Base-by-base conservation (phyloP, 2,797 vertebrate genomes). In the Apogon hyalosoma region DNA sequence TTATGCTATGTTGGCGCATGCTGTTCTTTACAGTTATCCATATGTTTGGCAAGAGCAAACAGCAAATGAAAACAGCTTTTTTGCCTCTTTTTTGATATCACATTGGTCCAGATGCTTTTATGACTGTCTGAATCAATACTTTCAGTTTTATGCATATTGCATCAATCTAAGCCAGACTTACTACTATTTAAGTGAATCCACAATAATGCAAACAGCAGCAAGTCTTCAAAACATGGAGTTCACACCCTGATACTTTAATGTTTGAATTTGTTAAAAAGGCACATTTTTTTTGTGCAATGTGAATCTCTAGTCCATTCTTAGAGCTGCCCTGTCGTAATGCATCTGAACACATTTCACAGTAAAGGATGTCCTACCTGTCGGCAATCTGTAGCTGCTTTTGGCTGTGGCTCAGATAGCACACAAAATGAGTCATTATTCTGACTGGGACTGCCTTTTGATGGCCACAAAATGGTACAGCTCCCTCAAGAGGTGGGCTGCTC, bases 361-460 rank as follows among this genome's bases (percentile, higher is more conserved):
- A 80, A 60, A 68, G 60, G 75, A 79, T 33, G 61, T 73, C 47
- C 63, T 55, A 63, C 88, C 87, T 63, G 73, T 62, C 47, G 85
- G 82, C 73, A 72, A 78, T 82, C 78, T 74, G 64, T 28, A 57
- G 79, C 67, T 51, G 70, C 46, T 54, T 68, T 81, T 73, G 63
- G 74, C 75, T 54, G 63, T 24, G 62, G 82, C 79, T 88, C 73
- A 72, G 75, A 79, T 60, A 64, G 65, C 69, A 75, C 78, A 79
- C 76, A 75, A 77, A 88, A 89, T 84, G 75, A 87, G 63, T 88
- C 81, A 84, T 87, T 87, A 87, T 82, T 79, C 67, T 58, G 42
- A 63, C 72, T 60, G 14, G 42, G 55, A 63, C 48, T 51, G 71
- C 49, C 10, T 12, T 71, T 73, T 73, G 67, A 82, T 69, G 58